phyloP scores from a whole-genome alignment of 2,797 vertebrate genomes.

The Limnodromus scolopaceus region DNA sequence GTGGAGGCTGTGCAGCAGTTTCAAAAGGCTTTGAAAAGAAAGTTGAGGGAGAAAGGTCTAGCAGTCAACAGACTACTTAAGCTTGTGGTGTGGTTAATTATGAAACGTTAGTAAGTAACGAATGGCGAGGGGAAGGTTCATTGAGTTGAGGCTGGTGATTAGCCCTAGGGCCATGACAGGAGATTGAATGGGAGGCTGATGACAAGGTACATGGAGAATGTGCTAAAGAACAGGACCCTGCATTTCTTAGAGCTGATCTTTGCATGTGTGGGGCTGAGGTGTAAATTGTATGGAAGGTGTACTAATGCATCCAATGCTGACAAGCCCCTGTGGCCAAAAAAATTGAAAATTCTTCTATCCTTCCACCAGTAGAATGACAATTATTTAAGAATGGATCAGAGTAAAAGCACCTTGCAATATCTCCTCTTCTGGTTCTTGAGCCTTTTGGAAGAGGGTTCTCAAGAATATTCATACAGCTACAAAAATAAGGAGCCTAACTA shows the following conservation, averaged over 20 bases:
- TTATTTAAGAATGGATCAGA: background rate
- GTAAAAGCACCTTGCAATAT: background rate
- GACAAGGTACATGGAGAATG: background rate
- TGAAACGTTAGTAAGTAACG: background rate
- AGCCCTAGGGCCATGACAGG: background rate
- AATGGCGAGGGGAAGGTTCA: background rate
- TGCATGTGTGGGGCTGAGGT: background rate
- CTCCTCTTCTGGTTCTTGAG: background rate
- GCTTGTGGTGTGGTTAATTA: background rate
- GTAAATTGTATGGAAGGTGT: background rate
- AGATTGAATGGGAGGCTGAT: background rate
- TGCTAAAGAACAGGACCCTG: background rate
- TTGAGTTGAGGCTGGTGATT: background rate
- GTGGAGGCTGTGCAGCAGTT: background rate
- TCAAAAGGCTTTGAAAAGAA: background rate
- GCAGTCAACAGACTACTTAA: background rate
- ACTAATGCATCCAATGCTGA: background rate
- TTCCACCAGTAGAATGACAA: background rate
- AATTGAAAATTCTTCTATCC: background rate
- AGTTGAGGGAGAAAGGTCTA: background rate
- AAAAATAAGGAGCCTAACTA: background rate
- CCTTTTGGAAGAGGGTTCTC: background rate
- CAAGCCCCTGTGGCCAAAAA: background rate
- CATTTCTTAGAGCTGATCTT: background rate
- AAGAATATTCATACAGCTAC: background rate